These are phyloP conservation scores for Brachionus paranguensis DNA, from an alignment of 1,140 invertebrate genomes.

Conservation along the genomic window DNA sequence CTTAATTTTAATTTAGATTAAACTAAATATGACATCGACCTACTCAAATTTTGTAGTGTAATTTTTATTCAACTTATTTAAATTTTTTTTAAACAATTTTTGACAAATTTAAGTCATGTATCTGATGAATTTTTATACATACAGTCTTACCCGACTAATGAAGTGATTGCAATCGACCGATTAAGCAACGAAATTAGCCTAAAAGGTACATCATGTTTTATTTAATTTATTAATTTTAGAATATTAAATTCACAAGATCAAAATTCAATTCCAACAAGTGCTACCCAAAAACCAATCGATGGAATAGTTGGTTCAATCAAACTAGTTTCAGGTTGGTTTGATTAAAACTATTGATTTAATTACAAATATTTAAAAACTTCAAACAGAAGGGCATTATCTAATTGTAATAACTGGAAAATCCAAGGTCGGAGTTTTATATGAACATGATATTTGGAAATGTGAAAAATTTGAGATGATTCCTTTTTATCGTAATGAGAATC, in stretches of 20 bases:
- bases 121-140: constrained; percentile 27
- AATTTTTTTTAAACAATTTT: neutral
- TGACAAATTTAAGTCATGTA: neutral
- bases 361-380: neutral
- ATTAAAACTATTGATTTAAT: neutral
- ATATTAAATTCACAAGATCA: neutral
- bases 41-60: constrained; percentile 6
- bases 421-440: constrained; percentile 76
- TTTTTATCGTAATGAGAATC: constrained; percentile 72
- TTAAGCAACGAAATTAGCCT: neutral
- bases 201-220: neutral
- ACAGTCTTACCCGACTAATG: neutral
- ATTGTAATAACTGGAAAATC: constrained; percentile 79
- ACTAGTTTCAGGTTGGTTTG: constrained; percentile 64
- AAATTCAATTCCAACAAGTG: constrained; percentile 59
- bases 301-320: constrained; percentile 80
- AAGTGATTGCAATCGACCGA: constrained; percentile 14
- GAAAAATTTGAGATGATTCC: constrained; percentile 75
- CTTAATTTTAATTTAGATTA: neutral
- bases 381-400: constrained; percentile 68
- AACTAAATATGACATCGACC: neutral
- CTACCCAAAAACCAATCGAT: constrained; percentile 69
- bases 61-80: neutral
- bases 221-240: neutral
- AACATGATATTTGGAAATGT: constrained; percentile 77